phyloP scores from a whole-genome alignment of 2,113 vertebrate species.

The Coryphaenoides rupestris region DNA sequence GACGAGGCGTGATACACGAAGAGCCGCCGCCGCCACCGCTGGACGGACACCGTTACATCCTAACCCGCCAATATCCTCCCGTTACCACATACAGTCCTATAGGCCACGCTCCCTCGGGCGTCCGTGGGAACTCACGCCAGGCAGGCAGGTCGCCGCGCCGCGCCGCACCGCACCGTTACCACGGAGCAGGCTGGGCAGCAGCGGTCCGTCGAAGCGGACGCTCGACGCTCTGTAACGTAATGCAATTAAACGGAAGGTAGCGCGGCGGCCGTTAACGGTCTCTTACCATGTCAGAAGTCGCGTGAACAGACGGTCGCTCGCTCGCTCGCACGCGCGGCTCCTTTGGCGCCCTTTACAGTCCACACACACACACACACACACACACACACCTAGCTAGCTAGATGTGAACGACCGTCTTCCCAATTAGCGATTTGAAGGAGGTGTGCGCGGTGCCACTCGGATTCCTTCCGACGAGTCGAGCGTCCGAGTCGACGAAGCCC shows the following conservation, averaged over 20 bases:
- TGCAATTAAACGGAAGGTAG: background rate
- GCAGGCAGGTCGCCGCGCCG: too few relatives aligned
- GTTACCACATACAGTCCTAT: constrained; percentile 38
- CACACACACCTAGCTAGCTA: constrained; percentile 13
- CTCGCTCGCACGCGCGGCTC: constrained; percentile 31
- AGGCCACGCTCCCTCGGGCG: constrained; percentile 69
- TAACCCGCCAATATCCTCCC: constrained; percentile 30
- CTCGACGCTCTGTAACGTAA: constrained; percentile 12
- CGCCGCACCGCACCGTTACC: too few relatives aligned
- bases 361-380: constrained; percentile 12
- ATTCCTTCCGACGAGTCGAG: too few relatives aligned
- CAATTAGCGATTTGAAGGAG: too few relatives aligned
- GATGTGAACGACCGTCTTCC: constrained; percentile 21
- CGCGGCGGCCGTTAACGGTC: constrained; percentile 6
- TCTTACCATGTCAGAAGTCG: constrained; percentile 63
- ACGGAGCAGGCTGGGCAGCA: constrained; percentile 35
- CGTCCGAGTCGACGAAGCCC: background rate
- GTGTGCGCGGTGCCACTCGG: too few relatives aligned
- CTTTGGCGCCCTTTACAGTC: constrained; percentile 30
- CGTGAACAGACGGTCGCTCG: constrained; percentile 25
- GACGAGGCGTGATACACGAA: constrained; percentile 15
- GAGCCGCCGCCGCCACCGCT: constrained; percentile 3
- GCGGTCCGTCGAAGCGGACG: constrained; percentile 4
- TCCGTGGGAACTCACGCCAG: constrained; percentile 51
- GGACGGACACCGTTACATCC: constrained; percentile 13